Base-by-base conservation (phyloP, 2,113 vertebrate genomes). In the Cairina moschata region DNA sequence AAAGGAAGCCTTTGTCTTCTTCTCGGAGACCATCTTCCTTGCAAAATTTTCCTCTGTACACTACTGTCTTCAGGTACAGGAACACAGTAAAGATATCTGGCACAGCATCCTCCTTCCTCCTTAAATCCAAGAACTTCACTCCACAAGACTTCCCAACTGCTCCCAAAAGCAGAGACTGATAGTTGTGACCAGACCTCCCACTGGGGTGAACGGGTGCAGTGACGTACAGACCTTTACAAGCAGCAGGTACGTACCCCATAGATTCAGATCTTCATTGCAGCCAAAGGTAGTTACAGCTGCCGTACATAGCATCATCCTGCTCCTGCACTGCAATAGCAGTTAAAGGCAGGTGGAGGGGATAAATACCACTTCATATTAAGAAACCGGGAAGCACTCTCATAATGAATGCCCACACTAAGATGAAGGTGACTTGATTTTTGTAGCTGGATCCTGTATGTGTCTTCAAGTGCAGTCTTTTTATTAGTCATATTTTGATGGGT, bases 401-500 rank as follows among this genome's bases (percentile, higher is more conserved):
- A 48, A 83, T 48, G 48, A 93, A 58, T 75, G 48, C 13, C 40
- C 71, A 40, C 25, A n/a, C 8, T 1, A 13, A 76, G 44, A 84
- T 23, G 58, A 90, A 82, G 60, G 54, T 40, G 56, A 50, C 66
- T 91, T 92, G 69, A 92, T 82, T 92, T 92, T n/a, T 71, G 76
- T 78, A 75, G 60, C 56, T 81, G 38, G 69, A 86, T 82, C 23
- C 56, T 86, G 44, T 66, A 67, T 31, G 32, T 16, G 40, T 93
- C 66, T 91, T 87, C 69, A 86, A 79, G 44, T 38, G 17, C 31
- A 65, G 56, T 56, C 68, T 36, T 77, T 83, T 59, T 90, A 85
- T 96, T 93, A 95, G 90, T 96, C 93, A 92, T 59, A 84, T 91
- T 95, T 89, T 90, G 50, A 55, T 17, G 28, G 44, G 42, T 42